Base-by-base conservation (phyloP, 1,140 invertebrate genomes). In the Zeugodacus cucurbitae region DNA sequence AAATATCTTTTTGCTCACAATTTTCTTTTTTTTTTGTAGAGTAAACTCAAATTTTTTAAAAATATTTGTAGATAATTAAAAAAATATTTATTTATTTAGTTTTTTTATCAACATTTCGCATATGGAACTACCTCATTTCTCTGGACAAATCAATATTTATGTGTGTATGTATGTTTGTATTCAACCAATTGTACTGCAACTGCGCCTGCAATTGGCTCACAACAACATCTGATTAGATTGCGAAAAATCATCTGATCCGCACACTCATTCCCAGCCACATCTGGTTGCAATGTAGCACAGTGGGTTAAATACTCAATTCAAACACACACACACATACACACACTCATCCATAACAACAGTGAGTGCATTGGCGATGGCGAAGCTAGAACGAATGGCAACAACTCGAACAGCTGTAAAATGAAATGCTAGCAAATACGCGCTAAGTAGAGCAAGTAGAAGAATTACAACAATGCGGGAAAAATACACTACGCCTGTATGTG, bases 391-490 rank as follows among this genome's bases (percentile, higher is more conserved):
- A 6, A 6, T 22, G 17, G 34, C 74, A 78, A 26, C n/a, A 78
- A 78, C 22, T 70, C 34, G n/a, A 78, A 48, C 10, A 48, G 41
- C 74, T 26, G 8, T 22, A 78, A 70, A 70, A 70, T 70, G 67
- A 37, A 34, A 70, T 70, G 37, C 37, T 78, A 78, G 10, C 26
- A 48, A 48, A 48, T 48, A 82, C 74, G n/a, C n/a, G n/a, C n/a
- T 48, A 82, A 48, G 74, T 82, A 82, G 74, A 82, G 74, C 41
- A 82, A 82, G 74, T 10, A 44, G 44, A 82, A 82, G 41, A 82
- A 82, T 82, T 22, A 48, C 74, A 82, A 82, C 74, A 82, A 82
- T 82, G 74, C 74, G 74, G 37, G 70, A 37, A 74, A 64, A 74
- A 74, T 74, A 74, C 67, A 74, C 8, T 59, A 59, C 20, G 6